Evolutionary conservation across 2,113 vertebrate genomes (phyloP).

Genomic region (Passer montanus): DNA sequence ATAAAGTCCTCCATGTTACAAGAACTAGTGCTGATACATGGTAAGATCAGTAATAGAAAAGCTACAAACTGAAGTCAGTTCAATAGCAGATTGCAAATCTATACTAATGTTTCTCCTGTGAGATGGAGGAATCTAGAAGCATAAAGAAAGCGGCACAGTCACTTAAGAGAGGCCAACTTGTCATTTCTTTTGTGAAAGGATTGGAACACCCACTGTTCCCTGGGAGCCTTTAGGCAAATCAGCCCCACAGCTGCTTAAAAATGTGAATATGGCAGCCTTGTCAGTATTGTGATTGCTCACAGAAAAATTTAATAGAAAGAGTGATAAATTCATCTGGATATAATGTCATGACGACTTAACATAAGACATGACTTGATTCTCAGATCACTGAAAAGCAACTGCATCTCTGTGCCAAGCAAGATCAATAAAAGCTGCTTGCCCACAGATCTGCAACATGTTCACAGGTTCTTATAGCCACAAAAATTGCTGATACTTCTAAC

Average conservation of each 20-base stretch:
- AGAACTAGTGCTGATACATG: background rate
- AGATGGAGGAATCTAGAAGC: constrained; percentile 10
- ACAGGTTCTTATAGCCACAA: background rate
- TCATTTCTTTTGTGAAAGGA: constrained; percentile 33
- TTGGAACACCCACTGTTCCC: constrained; percentile 26
- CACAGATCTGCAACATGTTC: background rate
- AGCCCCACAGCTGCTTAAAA: constrained; percentile 35
- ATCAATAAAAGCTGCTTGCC: background rate
- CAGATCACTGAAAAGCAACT: constrained; percentile 24
- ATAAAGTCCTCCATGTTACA: background rate
- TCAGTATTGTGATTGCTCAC: constrained; percentile 48
- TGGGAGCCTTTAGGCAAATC: constrained; percentile 49
- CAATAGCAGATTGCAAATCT: constrained; percentile 34
- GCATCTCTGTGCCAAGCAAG: background rate
- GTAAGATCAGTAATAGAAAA: constrained; percentile 13
- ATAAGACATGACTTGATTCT: constrained; percentile 2
- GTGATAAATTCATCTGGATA: constrained; percentile 54
- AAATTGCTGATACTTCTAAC: background rate
- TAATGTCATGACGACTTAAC: constrained; percentile 64
- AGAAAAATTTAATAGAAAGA: constrained; percentile 55
- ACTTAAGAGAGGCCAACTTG: constrained; percentile 10
- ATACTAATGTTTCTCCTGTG: constrained; percentile 30
- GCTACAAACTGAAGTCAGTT: background rate
- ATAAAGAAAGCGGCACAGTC: constrained; percentile 8
- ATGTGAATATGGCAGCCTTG: constrained; percentile 57